Percentiles rank a stretch among this genome's conserved stretches.
phyloP scores from a whole-genome alignment of 2,113 vertebrate genomes.

The Orcinus orca region DNA sequence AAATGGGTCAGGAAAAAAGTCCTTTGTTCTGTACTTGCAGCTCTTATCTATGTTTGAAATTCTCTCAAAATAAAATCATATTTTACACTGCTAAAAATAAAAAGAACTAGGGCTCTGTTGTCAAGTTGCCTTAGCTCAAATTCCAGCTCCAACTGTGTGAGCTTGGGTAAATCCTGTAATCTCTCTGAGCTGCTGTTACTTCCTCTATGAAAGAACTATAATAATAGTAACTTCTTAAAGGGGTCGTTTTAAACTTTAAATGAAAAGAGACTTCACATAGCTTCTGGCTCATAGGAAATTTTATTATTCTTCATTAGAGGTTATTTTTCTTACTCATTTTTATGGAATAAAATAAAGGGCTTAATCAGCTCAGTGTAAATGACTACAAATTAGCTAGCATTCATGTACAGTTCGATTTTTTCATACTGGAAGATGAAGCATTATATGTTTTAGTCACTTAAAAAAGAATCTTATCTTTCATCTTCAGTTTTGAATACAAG shows the following conservation, averaged over 20 bases:
- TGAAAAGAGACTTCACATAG: neutral
- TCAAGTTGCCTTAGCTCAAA: neutral
- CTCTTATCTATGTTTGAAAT: neutral
- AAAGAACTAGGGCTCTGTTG: neutral
- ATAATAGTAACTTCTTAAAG: neutral
- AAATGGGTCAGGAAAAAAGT: neutral
- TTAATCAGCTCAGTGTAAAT: constrained; percentile 60
- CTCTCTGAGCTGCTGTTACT: neutral
- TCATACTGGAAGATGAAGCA: constrained; percentile 61
- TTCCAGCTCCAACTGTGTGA: neutral
- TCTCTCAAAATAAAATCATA: neutral
- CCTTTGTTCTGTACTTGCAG: neutral
- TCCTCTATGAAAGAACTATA: neutral
- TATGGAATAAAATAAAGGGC: constrained; percentile 56
- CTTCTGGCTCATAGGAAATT: neutral
- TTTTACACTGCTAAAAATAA: constrained; percentile 19
- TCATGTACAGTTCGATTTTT: constrained; percentile 47
- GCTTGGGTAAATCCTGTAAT: neutral
- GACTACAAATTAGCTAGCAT: constrained; percentile 59
- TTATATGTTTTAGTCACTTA: constrained; percentile 29
- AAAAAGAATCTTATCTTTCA: constrained; percentile 56
- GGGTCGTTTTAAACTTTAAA: neutral
- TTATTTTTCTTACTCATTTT: constrained; percentile 11
- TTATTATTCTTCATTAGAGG: neutral
- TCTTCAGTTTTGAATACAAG: constrained; percentile 40